These are phyloP conservation scores for Kryphioiulus occultus DNA, from an alignment of 2,888 invertebrate species.

Conservation along the genomic window DNA sequence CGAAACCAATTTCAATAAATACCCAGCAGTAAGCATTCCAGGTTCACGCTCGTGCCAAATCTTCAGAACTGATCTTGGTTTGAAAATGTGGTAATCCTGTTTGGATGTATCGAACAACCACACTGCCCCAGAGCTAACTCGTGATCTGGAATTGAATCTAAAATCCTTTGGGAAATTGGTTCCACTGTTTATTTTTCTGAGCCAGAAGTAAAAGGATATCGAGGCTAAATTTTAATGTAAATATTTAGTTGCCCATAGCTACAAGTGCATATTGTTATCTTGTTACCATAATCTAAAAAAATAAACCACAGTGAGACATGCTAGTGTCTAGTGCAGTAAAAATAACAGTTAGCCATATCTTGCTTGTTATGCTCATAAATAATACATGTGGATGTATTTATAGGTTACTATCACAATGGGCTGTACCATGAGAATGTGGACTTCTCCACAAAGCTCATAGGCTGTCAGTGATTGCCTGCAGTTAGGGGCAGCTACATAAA, in stretches of 20 bases:
- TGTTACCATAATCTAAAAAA: background rate
- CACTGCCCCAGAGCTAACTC: background rate
- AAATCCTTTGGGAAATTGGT: slow-evolving; percentile 17
- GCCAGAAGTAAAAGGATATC: background rate
- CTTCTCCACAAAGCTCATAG: no score
- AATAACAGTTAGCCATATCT: no score
- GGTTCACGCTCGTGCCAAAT: background rate
- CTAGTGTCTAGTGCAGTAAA: no score
- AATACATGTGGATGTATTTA: no score
- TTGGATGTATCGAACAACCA: background rate
- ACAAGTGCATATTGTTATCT: background rate
- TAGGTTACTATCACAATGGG: no score
- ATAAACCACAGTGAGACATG: no score
- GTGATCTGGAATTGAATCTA: background rate
- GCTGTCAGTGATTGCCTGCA: no score
- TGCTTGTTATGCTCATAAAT: no score
- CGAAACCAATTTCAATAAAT: background rate
- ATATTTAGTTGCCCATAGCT: slow-evolving; percentile 12
- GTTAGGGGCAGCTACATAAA: no score
- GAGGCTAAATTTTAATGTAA: background rate
- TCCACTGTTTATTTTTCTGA: background rate
- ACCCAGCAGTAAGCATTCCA: background rate
- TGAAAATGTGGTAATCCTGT: background rate
- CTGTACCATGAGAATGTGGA: no score
- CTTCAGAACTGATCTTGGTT: background rate